These are phyloP conservation scores for Encarsia formosa DNA, from an alignment of 2,888 invertebrate species.

Conservation along the genomic window DNA sequence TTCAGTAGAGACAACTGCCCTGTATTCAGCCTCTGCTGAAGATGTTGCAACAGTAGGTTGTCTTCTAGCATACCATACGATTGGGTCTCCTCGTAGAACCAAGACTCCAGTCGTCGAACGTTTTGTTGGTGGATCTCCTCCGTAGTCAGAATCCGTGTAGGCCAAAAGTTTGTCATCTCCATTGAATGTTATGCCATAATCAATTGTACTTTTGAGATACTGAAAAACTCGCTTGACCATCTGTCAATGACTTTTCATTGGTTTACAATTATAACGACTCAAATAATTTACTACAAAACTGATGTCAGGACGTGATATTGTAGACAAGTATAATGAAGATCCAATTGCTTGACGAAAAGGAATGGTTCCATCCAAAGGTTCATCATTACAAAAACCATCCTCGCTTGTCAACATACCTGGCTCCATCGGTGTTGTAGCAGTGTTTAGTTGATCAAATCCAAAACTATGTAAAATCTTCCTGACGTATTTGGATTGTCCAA, in stretches of 20 bases:
- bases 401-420: constrained; percentile 31
- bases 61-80: constrained; percentile 33
- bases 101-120: constrained; percentile 19
- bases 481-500: constrained; percentile 33
- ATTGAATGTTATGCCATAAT: constrained; percentile 31
- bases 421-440: constrained; percentile 32
- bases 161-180: constrained; percentile 23
- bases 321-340: neutral
- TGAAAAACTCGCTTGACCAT: constrained; percentile 27
- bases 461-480: constrained; percentile 20
- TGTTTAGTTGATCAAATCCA: constrained; percentile 5
- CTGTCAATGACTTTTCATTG: constrained; percentile 28
- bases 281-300: constrained; percentile 33
- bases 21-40: constrained; percentile 38
- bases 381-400: constrained; percentile 28
- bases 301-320: constrained; percentile 34
- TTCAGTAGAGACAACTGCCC: constrained; percentile 35
- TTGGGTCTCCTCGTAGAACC: constrained; percentile 31
- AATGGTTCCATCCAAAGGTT: constrained; percentile 9
- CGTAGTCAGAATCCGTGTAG: constrained; percentile 28
- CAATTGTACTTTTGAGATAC: constrained; percentile 25
- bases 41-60: constrained; percentile 31
- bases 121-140: constrained; percentile 11
- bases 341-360: neutral
- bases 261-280: constrained; percentile 29